Conservation (phyloP, 2,113 vertebrate genomes). For the Vireo altiloquus region DNA sequence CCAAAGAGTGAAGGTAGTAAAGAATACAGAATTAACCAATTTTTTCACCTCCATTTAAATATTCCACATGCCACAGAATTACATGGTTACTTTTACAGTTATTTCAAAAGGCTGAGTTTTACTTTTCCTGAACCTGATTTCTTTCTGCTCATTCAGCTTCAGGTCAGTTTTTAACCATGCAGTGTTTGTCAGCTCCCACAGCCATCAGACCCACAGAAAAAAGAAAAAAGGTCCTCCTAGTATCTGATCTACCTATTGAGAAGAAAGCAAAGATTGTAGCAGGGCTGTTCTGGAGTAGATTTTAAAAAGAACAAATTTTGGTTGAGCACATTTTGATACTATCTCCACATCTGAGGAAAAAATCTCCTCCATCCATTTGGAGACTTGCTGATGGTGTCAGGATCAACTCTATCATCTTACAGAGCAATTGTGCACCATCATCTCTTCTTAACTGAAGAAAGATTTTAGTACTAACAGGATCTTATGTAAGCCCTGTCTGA, state of each 20-base stretch:
- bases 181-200: neutral
- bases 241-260: neutral
- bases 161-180: neutral
- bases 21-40: neutral
- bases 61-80: neutral
- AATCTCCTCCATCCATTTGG: neutral
- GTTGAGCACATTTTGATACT: neutral
- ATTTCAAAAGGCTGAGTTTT: neutral
- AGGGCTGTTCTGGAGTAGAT: neutral
- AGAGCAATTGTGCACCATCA: neutral
- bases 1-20: neutral
- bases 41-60: neutral
- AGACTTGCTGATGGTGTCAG: neutral
- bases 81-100: neutral
- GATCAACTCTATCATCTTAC: neutral
- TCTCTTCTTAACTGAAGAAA: neutral
- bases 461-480: neutral
- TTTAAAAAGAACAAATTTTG: neutral
- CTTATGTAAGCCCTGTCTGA: neutral
- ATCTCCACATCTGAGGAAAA: neutral
- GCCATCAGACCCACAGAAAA: neutral
- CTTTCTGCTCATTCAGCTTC: neutral
- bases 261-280: neutral
- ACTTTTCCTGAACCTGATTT: neutral
- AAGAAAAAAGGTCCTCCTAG: neutral